Base-by-base conservation (phyloP, 2,113 vertebrate species). In the Sebastes schlegelii region DNA sequence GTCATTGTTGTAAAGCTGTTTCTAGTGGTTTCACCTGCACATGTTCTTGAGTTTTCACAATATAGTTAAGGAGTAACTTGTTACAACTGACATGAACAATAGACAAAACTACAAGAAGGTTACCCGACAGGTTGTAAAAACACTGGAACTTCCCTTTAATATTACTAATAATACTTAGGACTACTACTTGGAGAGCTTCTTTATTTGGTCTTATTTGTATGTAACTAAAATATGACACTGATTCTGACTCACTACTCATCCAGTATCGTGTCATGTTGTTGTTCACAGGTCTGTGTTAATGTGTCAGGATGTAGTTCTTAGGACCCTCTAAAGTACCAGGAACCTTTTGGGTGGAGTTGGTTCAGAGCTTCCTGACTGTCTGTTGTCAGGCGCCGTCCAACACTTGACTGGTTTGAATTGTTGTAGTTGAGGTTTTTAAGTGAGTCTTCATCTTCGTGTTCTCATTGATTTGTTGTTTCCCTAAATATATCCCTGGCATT, bases 311-410 rank as follows among this genome's bases (percentile, higher is more conserved):
- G 78, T 57, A 8, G 52, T 49, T 82, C 78, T 68, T 9, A 11
- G 77, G 52, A 77, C 23, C 67, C 64, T 79, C 16, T n/a, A 43
- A 45, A 21, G 58, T 49, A 65, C 51, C 65, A 51, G 64, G 78
- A 84, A 83, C 81, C 34, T 2, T 64, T 68, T 14, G 68, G 86
- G 86, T 77, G 86, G 86, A 79, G 90, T 7, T 78, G 71, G 23
- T 34, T 34, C 61, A 52, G 63, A 80, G 57, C 64, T 88, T 86
- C 82, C 86, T 45, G 6, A 16, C 49, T 8, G 65, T 45, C 17
- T 5, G 61, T 23, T 40, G 49, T 62, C 9, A 0, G 19, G 0
- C 1, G 2, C n/a, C 71, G 54, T 2, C 21, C 9, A 23, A 17
- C 58, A 68, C 74, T 64, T 40, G 54, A 63, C 54, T 17, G 19